Percentiles rank a stretch among this genome's conserved stretches.
Evolutionary conservation across 2,888 invertebrate genomes (phyloP).

Genomic region (Nipponacmea schrenckii): DNA sequence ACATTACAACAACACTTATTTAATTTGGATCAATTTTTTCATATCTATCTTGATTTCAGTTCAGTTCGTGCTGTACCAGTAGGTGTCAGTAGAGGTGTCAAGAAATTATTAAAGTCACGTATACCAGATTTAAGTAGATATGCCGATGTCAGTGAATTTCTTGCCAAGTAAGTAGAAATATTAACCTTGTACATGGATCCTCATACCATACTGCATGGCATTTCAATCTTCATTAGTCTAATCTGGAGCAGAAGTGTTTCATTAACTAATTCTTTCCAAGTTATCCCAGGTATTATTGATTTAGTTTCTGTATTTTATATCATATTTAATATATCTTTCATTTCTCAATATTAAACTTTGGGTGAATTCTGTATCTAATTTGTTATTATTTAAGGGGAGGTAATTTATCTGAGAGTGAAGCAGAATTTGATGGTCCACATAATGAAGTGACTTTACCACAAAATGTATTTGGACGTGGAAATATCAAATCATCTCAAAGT

Average conservation of each 20-base stretch:
- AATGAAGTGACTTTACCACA: conserved; percentile 85
- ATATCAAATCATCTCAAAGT: conserved; percentile 67
- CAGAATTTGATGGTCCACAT: conserved; percentile 83
- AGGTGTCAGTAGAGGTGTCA: conserved; percentile 89
- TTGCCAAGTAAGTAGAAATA: conserved; percentile 76
- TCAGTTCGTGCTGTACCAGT: conserved; percentile 91
- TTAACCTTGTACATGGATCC: too few species aligned
- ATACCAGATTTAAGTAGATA: conserved; percentile 89
- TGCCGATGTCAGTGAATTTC: conserved; percentile 87
- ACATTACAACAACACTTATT: too few species aligned
- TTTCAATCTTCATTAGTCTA: too few species aligned
- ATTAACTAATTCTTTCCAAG: too few species aligned
- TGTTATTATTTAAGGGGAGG: conserved; percentile 50
- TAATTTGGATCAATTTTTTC: too few species aligned
- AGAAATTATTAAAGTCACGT: conserved; percentile 90
- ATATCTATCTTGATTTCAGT: conserved; percentile 52
- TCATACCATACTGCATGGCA: too few species aligned
- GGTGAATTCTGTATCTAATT: background rate
- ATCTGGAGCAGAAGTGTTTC: too few species aligned
- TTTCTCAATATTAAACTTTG: background rate
- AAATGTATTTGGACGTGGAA: conserved; percentile 70
- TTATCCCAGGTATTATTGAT: background rate
- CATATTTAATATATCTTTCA: background rate
- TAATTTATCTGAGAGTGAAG: conserved; percentile 74
- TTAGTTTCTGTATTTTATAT: background rate